Conservation (phyloP, 2,113 vertebrate genomes). For the Emydocephalus ijimae region DNA sequence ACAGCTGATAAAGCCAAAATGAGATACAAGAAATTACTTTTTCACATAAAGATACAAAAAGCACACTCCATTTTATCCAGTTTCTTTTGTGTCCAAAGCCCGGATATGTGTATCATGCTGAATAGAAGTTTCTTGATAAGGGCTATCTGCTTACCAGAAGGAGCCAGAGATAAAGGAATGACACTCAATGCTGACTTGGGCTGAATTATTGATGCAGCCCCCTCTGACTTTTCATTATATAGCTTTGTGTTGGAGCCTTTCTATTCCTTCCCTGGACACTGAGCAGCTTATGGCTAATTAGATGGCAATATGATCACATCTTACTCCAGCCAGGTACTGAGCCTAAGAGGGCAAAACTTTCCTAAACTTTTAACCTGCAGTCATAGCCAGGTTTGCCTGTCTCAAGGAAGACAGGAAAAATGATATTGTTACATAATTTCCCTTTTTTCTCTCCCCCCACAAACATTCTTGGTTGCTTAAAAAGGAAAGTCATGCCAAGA, state of each 20-base stretch:
- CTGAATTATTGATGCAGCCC: constrained; percentile 20
- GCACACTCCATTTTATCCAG: background rate
- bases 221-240: rapidly evolving
- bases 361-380: rapidly evolving
- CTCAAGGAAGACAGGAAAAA: background rate
- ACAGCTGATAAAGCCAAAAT: background rate
- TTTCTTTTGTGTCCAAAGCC: background rate
- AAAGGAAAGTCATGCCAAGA: background rate
- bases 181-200: constrained; percentile 24
- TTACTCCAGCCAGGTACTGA: rapidly evolving
- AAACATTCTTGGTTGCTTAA: background rate
- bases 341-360: background rate
- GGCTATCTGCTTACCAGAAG: background rate
- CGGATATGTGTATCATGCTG: background rate
- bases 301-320: constrained; percentile 29
- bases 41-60: background rate
- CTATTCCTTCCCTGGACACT: background rate
- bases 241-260: constrained; percentile 19
- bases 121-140: background rate
- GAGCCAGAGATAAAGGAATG: constrained; percentile 33
- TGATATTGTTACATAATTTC: background rate
- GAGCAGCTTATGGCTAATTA: constrained; percentile 16
- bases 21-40: background rate
- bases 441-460: background rate
- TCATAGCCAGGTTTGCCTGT: background rate